Evolutionary conservation across 2,888 invertebrate genomes (phyloP), one percentile per base, ranked within the genome.

Genomic region (Zhuqinia jingwanae): DNA sequence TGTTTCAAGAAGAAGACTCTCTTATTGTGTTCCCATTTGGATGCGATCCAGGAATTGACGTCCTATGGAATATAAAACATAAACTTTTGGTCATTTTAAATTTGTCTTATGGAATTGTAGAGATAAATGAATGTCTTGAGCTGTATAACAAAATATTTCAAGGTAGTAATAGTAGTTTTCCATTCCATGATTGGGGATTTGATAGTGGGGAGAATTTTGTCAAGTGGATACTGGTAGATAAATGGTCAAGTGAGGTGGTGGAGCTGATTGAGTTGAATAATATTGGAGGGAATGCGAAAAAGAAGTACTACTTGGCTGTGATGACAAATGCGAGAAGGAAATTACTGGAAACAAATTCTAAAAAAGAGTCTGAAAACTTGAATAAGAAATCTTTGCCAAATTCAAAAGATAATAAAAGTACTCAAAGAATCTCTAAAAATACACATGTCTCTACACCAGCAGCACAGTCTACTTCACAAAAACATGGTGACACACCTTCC

Each of bases 21-120:
- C 3, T 36, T 36, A 36, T 80, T 0, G 50, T 81, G 6, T 63
- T 63, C 17, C 63, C 63, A n/a, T 6, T 22, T 25, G 56, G 17
- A 56, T 27, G 1, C 2, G 5, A 15, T 10, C 15, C 36, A 36
- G 15, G 15, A n/a, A 45, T 11, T 1, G 56, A 36, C 0, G 68
- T 81, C 0, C 68, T 86, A 25, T 81, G 76, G 75, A 60, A 81
- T 27, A n/a, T 86, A 0, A 80, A 65, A 53, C 87, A 87, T 20
- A 82, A 47, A 36, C 17, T 87, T 17, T 30, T 56, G 1, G 56
- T 47, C 2, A 65, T 82, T 77, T 27, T 87, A n/a, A 76, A 70
- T 27, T 27, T 87, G 15, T 68, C 22, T 10, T 1, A 53, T 5
- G 82, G 87, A 1, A 87, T 87, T 17, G 42, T 87, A 0, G 70